Base-by-base conservation (phyloP, 2,888 invertebrate species). In the Epistrophella euchroma region DNA sequence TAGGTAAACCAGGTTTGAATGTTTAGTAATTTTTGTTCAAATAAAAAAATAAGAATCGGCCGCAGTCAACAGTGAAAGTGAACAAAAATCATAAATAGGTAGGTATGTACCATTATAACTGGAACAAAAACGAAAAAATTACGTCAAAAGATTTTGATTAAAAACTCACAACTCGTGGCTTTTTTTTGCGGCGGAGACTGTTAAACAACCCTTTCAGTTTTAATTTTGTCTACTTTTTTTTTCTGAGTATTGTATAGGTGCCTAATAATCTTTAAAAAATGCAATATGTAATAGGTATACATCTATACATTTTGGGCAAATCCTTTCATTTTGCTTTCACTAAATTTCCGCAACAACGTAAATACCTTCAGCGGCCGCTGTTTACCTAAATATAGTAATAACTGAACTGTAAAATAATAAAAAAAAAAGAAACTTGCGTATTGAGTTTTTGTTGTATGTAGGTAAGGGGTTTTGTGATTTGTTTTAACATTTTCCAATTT, bases 161-260 rank as follows among this genome's bases (percentile, higher is more conserved):
- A n/a, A n/a, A n/a, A n/a, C n/a, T n/a, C n/a, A n/a, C n/a, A n/a
- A n/a, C n/a, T n/a, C n/a, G n/a, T n/a, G n/a, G n/a, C n/a, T n/a
- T n/a, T n/a, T n/a, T n/a, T n/a, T n/a, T n/a, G n/a, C n/a, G n/a
- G n/a, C n/a, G n/a, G n/a, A n/a, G n/a, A n/a, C n/a, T n/a, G n/a
- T n/a, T n/a, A n/a, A n/a, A n/a, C n/a, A n/a, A n/a, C n/a, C n/a
- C n/a, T 28, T 28, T 32, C 32, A 32, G 2, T 32, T 28, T 28
- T 28, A 28, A 28, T 28, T 17, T 47, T 22, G 25, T 77, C 60
- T 52, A 60, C 52, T 22, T 62, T 62, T 72, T 19, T 76, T 40
- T 15, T 72, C n/a, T 2, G 7, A 55, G 45, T 64, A 72, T n/a
- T n/a, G n/a, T n/a, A n/a, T n/a, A n/a, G n/a, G 56, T 72, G 19